Conservation (phyloP, 2,888 invertebrate genomes). For the Troilus luridus region DNA sequence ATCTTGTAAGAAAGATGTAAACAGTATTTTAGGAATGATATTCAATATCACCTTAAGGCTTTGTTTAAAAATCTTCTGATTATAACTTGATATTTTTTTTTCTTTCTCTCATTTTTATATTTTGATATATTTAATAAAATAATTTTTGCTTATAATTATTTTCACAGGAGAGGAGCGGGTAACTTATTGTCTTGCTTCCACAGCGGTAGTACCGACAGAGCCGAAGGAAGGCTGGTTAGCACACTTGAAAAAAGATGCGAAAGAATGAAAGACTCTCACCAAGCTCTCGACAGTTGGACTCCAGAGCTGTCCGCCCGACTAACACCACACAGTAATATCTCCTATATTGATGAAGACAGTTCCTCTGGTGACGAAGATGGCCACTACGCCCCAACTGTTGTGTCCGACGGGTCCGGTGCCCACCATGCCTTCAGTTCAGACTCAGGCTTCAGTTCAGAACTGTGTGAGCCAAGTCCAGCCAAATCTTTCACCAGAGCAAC, state of each 20-base stretch:
- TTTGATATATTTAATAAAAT: neutral
- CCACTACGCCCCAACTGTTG: conserved; percentile 63
- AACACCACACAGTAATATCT: conserved; percentile 66
- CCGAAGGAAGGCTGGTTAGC: conserved; percentile 19
- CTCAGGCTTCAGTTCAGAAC: conserved; percentile 72
- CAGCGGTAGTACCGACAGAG: conserved; percentile 67
- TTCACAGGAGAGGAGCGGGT: conserved; percentile 69
- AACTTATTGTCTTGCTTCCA: conserved; percentile 75
- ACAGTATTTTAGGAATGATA: too few species aligned
- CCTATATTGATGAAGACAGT: conserved; percentile 67
- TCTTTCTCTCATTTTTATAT: neutral
- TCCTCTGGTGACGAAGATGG: conserved; percentile 64
- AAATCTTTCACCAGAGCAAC: conserved; percentile 68
- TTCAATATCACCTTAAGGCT: too few species aligned
- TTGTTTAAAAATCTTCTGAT: too few species aligned
- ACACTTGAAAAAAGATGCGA: conserved; percentile 42
- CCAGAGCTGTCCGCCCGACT: conserved; percentile 64
- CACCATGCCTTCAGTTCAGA: conserved; percentile 66
- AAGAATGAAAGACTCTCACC: conserved; percentile 14
- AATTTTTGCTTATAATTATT: conserved; percentile 32
- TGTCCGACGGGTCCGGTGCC: conserved; percentile 64
- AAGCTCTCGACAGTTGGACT: conserved; percentile 64
- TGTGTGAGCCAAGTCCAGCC: conserved; percentile 69
- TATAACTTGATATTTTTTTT: neutral
- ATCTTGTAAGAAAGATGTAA: too few species aligned